Evolutionary conservation across 2,113 vertebrate genomes (phyloP).

Genomic region (Phocoena sinus): DNA sequence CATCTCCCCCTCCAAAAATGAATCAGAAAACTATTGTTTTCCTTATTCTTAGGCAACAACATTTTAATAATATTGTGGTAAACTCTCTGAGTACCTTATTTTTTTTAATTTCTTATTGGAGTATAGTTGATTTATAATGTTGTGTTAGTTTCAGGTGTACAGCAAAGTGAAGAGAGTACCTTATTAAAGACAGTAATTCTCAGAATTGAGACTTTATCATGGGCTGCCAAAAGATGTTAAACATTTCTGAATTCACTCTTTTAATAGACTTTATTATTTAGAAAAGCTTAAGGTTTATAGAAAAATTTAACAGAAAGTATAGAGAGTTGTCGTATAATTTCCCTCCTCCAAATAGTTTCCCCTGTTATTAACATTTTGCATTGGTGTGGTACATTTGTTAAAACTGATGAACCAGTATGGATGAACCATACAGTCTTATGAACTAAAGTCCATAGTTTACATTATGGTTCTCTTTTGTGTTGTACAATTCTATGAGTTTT

Average conservation of each 20-base stretch:
- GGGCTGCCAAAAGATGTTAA: not conserved
- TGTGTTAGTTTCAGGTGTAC: not conserved
- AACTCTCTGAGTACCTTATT: not conserved
- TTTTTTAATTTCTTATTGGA: not conserved
- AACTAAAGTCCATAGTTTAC: not conserved
- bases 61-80: not conserved
- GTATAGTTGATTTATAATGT: not conserved
- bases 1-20: not conserved
- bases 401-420: not conserved
- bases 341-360: not conserved
- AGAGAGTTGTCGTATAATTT: not conserved
- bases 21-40: not conserved
- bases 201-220: not conserved
- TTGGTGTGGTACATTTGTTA: not conserved
- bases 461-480: not conserved
- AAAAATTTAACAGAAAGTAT: not conserved
- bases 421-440: not conserved
- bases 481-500: not conserved
- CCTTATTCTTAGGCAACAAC: not conserved
- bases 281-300: not conserved
- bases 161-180: not conserved
- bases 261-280: not conserved
- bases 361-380: not conserved
- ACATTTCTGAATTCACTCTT: not conserved
- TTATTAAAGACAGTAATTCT: conserved; percentile 69